phyloP scores from a whole-genome alignment of 1,140 invertebrate species.

The Laupala kohalensis region DNA sequence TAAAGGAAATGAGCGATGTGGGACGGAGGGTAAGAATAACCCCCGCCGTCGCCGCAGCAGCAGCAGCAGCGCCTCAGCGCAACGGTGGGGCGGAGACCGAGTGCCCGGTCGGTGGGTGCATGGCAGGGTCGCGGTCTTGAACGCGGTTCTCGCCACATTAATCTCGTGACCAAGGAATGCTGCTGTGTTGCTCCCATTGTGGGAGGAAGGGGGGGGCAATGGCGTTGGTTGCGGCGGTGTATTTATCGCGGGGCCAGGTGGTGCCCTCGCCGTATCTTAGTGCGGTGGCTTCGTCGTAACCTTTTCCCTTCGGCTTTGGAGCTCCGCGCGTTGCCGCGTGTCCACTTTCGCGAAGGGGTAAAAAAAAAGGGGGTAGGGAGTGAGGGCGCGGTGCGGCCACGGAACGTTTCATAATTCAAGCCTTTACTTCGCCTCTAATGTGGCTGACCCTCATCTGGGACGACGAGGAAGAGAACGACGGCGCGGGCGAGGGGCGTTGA shows the following conservation, averaged over 20 bases:
- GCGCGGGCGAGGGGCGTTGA: background rate
- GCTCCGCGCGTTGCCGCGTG: too few species aligned
- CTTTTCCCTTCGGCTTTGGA: background rate
- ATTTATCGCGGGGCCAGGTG: background rate
- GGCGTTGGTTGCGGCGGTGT: background rate
- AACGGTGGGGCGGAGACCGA: background rate
- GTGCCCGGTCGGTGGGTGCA: too few species aligned
- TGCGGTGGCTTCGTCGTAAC: background rate
- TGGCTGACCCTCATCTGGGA: background rate
- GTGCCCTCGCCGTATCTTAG: background rate
- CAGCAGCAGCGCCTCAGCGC: too few species aligned
- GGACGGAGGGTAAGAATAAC: background rate
- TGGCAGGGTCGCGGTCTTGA: background rate
- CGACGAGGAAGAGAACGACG: background rate
- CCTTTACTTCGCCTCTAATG: background rate
- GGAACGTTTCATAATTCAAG: background rate
- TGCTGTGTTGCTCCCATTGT: background rate
- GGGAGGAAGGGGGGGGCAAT: too few species aligned
- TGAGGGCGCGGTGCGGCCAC: background rate
- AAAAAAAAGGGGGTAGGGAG: background rate
- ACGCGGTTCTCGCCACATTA: background rate
- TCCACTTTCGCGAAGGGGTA: background rate
- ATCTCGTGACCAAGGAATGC: background rate
- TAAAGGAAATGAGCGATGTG: background rate
- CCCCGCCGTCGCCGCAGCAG: too few species aligned